Base-by-base conservation (phyloP, 2,113 vertebrate genomes). In the Bos indicus region DNA sequence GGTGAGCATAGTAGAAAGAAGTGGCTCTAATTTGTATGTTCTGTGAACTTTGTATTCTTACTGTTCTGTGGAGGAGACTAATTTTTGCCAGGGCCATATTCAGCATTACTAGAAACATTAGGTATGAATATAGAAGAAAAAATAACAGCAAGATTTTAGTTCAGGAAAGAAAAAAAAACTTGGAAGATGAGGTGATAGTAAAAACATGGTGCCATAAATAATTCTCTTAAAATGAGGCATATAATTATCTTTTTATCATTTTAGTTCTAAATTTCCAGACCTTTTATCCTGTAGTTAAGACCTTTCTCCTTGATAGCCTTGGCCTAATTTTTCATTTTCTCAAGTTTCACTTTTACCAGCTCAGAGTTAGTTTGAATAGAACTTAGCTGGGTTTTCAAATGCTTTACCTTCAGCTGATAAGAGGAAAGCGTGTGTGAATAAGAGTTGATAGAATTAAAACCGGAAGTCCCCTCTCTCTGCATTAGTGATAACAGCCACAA, bases 391-490 rank as follows among this genome's bases (percentile, higher is more conserved):
- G 15, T 81, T 96, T 95, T 96, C 60, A 88, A 30, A 11, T 88
- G 60, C 40, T 36, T 92, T 92, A 92, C 6, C n/a, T 92, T 51
- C 48, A 92, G 19, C 30, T 80, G 57, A 40, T 26, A 93, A 81
- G 71, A 92, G 52, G 87, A 88, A 71, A 85, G n/a, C 59, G 7
- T 67, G 46, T 77, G 7, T 95, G 40, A 96, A 11, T 95, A 86
- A 59, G 33, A 97, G 25, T 48, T 82, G 51, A 59, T 62, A 77
- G 19, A 90, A 91, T 89, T 94, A 93, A 97, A 94, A 74, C 52
- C 21, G 5, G 83, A n/a, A 15, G 59, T 46, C 9, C 12, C 46
- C 40, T 2, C 33, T 77, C 67, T 6, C 43, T 51, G 4, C 2
- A 36, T 74, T 83, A 95, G 74, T 90, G 30, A 74, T 52, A 85